Evolutionary conservation across 2,797 vertebrate genomes (phyloP), one percentile per base, ranked within the genome.

Genomic region (Alca torda): DNA sequence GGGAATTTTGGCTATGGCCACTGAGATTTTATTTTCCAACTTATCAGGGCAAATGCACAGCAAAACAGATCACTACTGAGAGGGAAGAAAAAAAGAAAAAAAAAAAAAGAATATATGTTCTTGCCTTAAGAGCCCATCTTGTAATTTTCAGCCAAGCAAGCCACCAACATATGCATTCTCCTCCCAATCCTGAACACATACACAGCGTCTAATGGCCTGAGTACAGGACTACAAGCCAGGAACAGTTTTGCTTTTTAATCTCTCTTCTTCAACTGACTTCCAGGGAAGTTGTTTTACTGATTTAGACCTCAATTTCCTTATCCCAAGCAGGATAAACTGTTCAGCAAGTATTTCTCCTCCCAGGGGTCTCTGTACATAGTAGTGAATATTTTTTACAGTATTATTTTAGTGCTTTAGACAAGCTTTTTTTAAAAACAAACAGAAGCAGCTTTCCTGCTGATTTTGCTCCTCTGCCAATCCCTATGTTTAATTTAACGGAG

Each of bases 401-500:
- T 94, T 95, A 95, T 90, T 94, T 93, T 51, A 94, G 84, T 1
- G 4, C 88, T 94, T 93, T 68, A 93, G 84, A 96, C 50, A 87
- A 90, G 84, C 26, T 73, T 87, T 92, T 92, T 91, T 88, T 30
- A 0, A 74, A 96, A 96, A 96, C 84, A 96, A 96, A 95, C 91
- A 95, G 93, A 92, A 96, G 91, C 78, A 83, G 92, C 90, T 83
- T 89, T 92, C 96, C 94, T 90, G 84, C 93, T 96, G 94, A 4
- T 95, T 90, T 85, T 92, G 95, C 73, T 90, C 70, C 53, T 75
- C 93, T 95, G 95, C 93, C 94, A 96, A 83, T 77, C 87, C 19
- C 75, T 85, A 41, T 75, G 84, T 95, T 95, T 95, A 95, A 97
- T 95, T 87, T 95, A 95, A 89, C 54, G 60, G 93, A 93, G 61